Base-by-base conservation (phyloP, 2,888 invertebrate species). In the Euzophera pinguis region DNA sequence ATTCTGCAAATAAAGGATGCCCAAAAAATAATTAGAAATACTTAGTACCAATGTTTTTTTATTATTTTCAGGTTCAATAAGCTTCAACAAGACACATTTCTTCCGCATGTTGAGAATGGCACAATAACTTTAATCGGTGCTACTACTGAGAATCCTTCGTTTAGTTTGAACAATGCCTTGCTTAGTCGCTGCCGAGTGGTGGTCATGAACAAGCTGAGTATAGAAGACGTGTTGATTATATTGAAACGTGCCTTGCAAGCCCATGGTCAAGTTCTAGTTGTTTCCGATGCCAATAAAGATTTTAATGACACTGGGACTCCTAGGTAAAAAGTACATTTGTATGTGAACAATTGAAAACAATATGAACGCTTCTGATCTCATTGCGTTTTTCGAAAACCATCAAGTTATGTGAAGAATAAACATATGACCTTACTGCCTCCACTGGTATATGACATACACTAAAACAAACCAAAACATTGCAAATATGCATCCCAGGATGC, bases 71-170 rank as follows among this genome's bases (percentile, higher is more conserved):
- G 96, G 51, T 96, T 96, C 71, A 96, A 96, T 76, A 96, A 96
- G 82, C 82, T 92, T 17, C 96, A 96, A 68, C 96, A 97, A 86
- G 96, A 97, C 75, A 92, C 93, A 48, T 95, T 96, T 78, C 76
- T 96, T 54, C 93, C 95, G 2, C 94, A 95, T 76, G 93, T 96
- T 12, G 96, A 96, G 78, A 93, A 92, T 76, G 96, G 96, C 0
- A 94, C 94, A 22, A 93, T 97, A 35, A 93, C 91, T 41, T 80
- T 96, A 54, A 92, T 97, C 54, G 96, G 96, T 27, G 96, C 96
- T 0, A 97, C 96, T 0, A 97, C 96, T 37, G 96, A 96, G 78
- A 96, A 96, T 79, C 96, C 96, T n/a, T 96, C 96, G 0, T 96
- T 96, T 75, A 94, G 93, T 67, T 91, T 96, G 47, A 96, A 96